These are phyloP conservation scores for Dascyllus trimaculatus DNA, from an alignment of 2,113 vertebrate genomes.

Conservation along the genomic window DNA sequence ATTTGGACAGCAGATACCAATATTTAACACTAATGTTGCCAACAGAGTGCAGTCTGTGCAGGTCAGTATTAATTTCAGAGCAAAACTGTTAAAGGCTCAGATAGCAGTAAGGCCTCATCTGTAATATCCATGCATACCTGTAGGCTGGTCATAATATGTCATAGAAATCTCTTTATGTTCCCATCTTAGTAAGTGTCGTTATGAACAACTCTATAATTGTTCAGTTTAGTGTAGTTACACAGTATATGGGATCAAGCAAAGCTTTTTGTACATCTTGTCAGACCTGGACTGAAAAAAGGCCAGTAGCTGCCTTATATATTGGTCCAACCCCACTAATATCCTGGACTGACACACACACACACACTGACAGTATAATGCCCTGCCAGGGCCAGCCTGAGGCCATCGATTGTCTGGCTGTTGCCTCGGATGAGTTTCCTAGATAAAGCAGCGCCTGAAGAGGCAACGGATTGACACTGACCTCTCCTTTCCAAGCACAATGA, in stretches of 20 bases:
- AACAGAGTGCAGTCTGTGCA: neutral
- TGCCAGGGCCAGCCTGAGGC: constrained; percentile 21
- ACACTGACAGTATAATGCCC: constrained; percentile 3
- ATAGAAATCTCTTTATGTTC: neutral
- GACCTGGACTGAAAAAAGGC: neutral
- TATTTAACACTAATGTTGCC: too few species aligned
- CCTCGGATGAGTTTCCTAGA: constrained; percentile 45
- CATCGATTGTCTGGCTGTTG: constrained; percentile 44
- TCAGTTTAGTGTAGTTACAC: neutral
- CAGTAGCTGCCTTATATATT: constrained; percentile 10
- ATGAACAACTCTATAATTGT: neutral
- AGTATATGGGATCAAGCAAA: constrained; percentile 1
- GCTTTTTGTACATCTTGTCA: neutral
- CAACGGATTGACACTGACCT: constrained; percentile 45
- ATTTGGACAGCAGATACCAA: too few species aligned
- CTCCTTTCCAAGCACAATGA: constrained; percentile 36
- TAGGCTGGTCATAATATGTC: neutral
- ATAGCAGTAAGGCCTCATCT: neutral
- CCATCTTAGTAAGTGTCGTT: neutral
- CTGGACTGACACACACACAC: neutral
- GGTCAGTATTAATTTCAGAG: neutral
- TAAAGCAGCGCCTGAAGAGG: constrained; percentile 37
- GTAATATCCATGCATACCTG: neutral
- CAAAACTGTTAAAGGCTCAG: neutral
- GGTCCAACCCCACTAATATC: constrained; percentile 24